Conservation (phyloP, 1,140 invertebrate species). For the Procambarus virginalis region DNA sequence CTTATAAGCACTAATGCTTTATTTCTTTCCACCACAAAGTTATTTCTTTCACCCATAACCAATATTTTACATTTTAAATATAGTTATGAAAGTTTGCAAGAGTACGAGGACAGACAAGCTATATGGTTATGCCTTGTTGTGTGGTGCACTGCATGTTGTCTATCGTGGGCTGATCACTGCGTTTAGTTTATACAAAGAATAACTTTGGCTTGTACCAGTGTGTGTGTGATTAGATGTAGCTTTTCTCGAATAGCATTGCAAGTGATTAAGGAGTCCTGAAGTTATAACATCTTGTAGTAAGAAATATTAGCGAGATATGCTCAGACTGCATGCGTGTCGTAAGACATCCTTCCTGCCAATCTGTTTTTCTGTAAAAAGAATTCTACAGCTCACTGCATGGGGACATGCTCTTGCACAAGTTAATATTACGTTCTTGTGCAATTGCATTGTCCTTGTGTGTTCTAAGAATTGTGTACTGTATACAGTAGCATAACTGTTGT, state of each 20-base stretch:
- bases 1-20: background rate
- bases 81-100: background rate
- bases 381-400: background rate
- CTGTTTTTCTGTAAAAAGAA: background rate
- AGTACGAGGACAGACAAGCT: background rate
- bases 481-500: background rate
- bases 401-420: background rate
- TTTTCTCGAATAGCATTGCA: background rate
- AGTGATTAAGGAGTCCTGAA: background rate
- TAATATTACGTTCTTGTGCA: background rate
- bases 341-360: background rate
- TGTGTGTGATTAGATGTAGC: background rate
- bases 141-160: conserved; percentile 13
- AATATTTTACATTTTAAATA: background rate
- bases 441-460: background rate
- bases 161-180: background rate
- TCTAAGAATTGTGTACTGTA: background rate
- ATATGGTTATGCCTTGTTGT: conserved; percentile 15
- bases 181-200: background rate
- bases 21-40: background rate
- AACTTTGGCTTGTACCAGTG: background rate
- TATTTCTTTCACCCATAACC: background rate
- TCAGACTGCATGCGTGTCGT: background rate
- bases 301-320: background rate
- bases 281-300: background rate